These are phyloP conservation scores for Apodemia zela DNA, from an alignment of 2,888 invertebrate genomes.

Conservation along the genomic window DNA sequence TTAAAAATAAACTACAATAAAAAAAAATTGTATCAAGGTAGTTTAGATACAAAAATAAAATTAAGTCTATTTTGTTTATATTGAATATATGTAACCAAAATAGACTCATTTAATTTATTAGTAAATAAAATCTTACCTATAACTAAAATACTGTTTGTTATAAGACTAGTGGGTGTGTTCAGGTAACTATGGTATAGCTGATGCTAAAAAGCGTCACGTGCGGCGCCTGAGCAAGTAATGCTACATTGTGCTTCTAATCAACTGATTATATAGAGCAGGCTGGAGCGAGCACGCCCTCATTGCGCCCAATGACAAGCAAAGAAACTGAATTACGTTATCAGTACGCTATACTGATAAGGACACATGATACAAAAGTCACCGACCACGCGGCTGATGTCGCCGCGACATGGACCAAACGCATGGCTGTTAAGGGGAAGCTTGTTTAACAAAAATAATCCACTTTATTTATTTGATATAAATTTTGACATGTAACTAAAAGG, in stretches of 20 bases:
- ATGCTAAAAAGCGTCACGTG: constrained; percentile 41
- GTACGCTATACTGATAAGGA: constrained; percentile 40
- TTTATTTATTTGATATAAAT: too few species aligned
- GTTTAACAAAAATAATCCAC: too few species aligned
- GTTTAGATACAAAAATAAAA: too few species aligned
- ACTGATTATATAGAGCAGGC: constrained; percentile 57
- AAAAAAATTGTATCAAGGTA: background rate
- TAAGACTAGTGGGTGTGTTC: constrained; percentile 28
- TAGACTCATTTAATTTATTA: background rate
- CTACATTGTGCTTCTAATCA: constrained; percentile 36
- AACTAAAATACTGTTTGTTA: constrained; percentile 26
- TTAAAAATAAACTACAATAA: too few species aligned
- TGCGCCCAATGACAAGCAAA: constrained; percentile 61
- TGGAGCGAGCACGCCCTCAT: constrained; percentile 64
- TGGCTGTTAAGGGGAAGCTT: constrained; percentile 56
- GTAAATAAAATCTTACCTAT: constrained; percentile 20
- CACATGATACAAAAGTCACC: constrained; percentile 49
- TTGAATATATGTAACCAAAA: constrained; percentile 2
- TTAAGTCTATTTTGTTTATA: background rate
- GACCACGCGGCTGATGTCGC: constrained; percentile 54
- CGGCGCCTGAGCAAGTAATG: constrained; percentile 47
- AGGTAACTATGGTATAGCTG: constrained; percentile 23
- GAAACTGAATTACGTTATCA: constrained; percentile 34
- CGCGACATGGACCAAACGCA: constrained; percentile 56
- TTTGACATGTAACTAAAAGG: too few species aligned